A percentile compares a stretch with the other conserved stretches of the same genome.
Evolutionary conservation across 2,888 invertebrate species (phyloP).

Genomic region (Standfussiana lucernea): DNA sequence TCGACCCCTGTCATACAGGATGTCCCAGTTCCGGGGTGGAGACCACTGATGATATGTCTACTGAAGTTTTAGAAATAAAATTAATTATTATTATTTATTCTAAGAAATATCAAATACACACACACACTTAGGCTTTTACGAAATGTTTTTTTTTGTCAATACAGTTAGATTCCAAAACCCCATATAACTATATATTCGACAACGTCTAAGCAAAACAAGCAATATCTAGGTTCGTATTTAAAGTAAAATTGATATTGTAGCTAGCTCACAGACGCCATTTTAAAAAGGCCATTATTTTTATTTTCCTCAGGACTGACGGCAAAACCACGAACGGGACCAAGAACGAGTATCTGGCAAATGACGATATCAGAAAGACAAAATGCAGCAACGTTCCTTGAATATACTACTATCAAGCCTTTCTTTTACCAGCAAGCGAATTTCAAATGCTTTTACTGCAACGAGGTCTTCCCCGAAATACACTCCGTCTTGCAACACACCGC

Average conservation of each 20-base stretch:
- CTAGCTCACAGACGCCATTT: conserved; percentile 42
- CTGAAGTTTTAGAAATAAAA: too few relatives aligned
- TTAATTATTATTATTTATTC: too few relatives aligned
- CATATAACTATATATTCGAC: not conserved
- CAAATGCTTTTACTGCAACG: conserved; percentile 87
- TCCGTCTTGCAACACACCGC: conserved; percentile 81
- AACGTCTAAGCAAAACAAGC: not conserved
- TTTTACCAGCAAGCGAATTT: conserved; percentile 87
- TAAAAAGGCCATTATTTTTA: conserved; percentile 66
- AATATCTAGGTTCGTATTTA: conserved; percentile 26
- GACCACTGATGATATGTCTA: too few relatives aligned
- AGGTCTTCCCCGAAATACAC: conserved; percentile 84
- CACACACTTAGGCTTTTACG: not conserved
- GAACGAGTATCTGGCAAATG: conserved; percentile 88
- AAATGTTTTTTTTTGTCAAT: not conserved
- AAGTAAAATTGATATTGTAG: conserved; percentile 6
- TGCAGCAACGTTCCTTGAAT: conserved; percentile 85
- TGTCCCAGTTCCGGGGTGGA: too few relatives aligned
- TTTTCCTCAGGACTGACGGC: conserved; percentile 69
- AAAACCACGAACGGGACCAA: conserved; percentile 75
- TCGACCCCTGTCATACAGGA: too few relatives aligned
- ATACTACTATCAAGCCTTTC: conserved; percentile 84
- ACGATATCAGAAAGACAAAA: conserved; percentile 86
- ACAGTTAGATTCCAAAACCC: not conserved
- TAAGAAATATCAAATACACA: conserved; percentile 24